phyloP scores from a whole-genome alignment of 2,113 vertebrate genomes.

The Hassar affinis region DNA sequence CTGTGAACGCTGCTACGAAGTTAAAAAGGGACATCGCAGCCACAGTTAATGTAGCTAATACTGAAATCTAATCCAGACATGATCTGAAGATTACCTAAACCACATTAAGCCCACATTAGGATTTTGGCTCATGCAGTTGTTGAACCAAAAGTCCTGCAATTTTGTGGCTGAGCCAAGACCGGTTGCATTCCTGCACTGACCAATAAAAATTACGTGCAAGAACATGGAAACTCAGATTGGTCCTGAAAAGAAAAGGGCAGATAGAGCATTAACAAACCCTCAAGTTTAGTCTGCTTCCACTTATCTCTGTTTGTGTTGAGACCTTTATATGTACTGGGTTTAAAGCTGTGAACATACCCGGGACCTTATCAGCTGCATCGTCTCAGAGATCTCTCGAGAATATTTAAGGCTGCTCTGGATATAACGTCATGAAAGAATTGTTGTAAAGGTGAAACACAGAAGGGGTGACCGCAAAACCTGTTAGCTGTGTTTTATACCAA shows the following conservation, averaged over 20 bases:
- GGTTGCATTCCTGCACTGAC: background rate
- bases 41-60: background rate
- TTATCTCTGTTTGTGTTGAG: constrained; percentile 17
- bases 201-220: background rate
- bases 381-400: background rate
- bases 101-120: background rate
- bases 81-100: background rate
- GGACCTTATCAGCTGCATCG: constrained; percentile 7
- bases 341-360: background rate
- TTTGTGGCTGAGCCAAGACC: background rate
- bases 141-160: background rate
- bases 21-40: background rate
- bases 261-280: constrained; percentile 2
- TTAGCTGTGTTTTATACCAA: background rate
- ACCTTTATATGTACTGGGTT: constrained; percentile 21
- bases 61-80: background rate
- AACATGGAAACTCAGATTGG: background rate
- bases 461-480: background rate
- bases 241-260: background rate
- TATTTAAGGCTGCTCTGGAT: background rate
- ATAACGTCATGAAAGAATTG: background rate
- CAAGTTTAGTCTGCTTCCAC: constrained; percentile 34
- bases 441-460: background rate
- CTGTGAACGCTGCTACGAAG: constrained; percentile 47
- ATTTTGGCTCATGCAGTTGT: background rate